Base-by-base conservation (phyloP, 1,140 invertebrate species). In the Caenorhabditis elegans region DNA sequence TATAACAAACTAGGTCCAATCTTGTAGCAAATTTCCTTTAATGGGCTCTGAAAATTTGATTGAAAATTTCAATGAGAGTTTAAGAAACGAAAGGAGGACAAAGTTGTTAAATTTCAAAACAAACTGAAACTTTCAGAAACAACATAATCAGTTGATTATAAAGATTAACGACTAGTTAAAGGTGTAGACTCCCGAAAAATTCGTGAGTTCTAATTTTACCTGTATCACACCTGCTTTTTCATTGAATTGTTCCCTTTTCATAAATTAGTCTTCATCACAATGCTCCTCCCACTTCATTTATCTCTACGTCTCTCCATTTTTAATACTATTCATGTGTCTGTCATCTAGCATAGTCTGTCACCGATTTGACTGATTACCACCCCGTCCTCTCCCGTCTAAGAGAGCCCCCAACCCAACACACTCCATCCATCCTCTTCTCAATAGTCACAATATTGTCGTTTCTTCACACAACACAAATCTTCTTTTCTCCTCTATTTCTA, bases 321-420 rank as follows among this genome's bases (percentile, higher is more conserved):
- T 6, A 6, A 39, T 39, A 34, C 31, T 70, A 43, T 70, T 70
- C 11, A 8, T 13, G 28, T 70, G n/a, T 70, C 60, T 70, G 34
- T 70, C 60, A 70, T 70, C 60, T 39, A 70, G 60, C 34, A 31
- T 70, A 70, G 34, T 70, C 60, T 70, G 60, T 70, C 60, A 70
- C 60, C 60, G 60, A 70, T 70, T 70, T 70, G 60, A 70, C 60
- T 70, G 60, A 70, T 70, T 70, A 70, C 60, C 60, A 70, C 60
- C 60, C 60, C 60, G 60, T 70, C 60, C 53, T 10, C 47, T 53
- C 1, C 49, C 31, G 60, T 39, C 31, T n/a, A 31, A 70, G 28
- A 31, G 60, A 70, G 60, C 60, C 60, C 60, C 28, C 31, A 70
- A 36, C 31, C 60, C 60, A 70, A 70, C 60, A 70, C 60, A 39